Percentiles rank a stretch among this genome's conserved stretches.
Conservation (phyloP, 2,797 vertebrate species). For the Anolis apletophallus region DNA sequence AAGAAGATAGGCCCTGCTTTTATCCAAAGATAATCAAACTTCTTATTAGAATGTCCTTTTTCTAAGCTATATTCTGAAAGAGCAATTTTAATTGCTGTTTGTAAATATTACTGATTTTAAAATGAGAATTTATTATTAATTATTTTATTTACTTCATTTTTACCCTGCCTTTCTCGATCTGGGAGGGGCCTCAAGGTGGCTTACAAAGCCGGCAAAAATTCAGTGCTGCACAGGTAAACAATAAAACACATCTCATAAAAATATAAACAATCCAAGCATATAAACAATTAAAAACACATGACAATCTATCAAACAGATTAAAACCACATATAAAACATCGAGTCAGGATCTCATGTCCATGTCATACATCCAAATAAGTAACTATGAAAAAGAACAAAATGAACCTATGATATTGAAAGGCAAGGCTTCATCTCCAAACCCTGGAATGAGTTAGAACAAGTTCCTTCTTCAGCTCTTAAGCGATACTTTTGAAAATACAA, state of each 20-base stretch:
- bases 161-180: too few relatives aligned
- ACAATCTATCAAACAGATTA: too few relatives aligned
- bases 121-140: constrained; percentile 33
- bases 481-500: too few relatives aligned
- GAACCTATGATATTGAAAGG: neutral
- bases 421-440: neutral
- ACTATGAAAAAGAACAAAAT: neutral
- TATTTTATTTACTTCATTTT: too few relatives aligned
- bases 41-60: neutral
- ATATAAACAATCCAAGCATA: too few relatives aligned
- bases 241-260: too few relatives aligned
- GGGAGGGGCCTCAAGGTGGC: too few relatives aligned
- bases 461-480: neutral
- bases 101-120: constrained; percentile 16
- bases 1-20: neutral
- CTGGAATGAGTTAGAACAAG: neutral
- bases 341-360: too few relatives aligned
- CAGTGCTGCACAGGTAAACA: too few relatives aligned
- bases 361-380: constrained; percentile 14
- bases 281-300: too few relatives aligned
- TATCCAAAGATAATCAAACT: constrained; percentile 8
- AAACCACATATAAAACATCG: too few relatives aligned
- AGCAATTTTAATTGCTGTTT: constrained; percentile 16
- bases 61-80: neutral
- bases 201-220: too few relatives aligned